Evolutionary conservation across 1,140 invertebrate genomes (phyloP).

Genomic region (Uloborus diversus): DNA sequence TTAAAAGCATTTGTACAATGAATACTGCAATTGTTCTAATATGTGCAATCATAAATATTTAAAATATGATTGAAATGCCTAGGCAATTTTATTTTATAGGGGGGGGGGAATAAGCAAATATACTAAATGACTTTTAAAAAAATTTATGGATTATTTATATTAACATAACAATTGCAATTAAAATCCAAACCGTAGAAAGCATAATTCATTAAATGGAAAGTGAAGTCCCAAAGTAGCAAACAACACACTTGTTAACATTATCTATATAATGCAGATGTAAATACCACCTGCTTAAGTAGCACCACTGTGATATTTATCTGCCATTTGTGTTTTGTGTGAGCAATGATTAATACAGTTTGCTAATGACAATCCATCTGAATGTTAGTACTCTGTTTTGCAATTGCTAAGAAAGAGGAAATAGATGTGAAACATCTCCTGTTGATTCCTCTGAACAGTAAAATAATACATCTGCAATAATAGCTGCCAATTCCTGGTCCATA

Average conservation of each 20-base stretch:
- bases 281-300: conserved; percentile 48
- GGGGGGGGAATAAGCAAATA: too few relatives aligned
- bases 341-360: conserved; percentile 38
- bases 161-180: too few relatives aligned
- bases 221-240: conserved; percentile 50
- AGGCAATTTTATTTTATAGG: too few relatives aligned
- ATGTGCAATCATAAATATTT: too few relatives aligned
- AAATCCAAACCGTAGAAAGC: too few relatives aligned
- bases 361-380: conserved; percentile 29
- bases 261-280: conserved; percentile 47
- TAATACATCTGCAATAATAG: conserved; percentile 88
- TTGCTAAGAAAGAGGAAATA: conserved; percentile 39
- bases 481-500: conserved; percentile 92
- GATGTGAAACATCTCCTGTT: neutral
- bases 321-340: conserved; percentile 51
- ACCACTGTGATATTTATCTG: conserved; percentile 54
- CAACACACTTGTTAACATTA: conserved; percentile 29
- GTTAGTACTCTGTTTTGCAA: neutral
- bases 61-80: too few relatives aligned
- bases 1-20: too few relatives aligned
- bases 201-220: too few relatives aligned
- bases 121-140: too few relatives aligned
- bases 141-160: too few relatives aligned
- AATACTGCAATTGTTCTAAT: too few relatives aligned
- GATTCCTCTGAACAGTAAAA: conserved; percentile 70